Evolutionary conservation across 2,888 invertebrate genomes (phyloP).

Genomic region (Ormyrus thymus): DNA sequence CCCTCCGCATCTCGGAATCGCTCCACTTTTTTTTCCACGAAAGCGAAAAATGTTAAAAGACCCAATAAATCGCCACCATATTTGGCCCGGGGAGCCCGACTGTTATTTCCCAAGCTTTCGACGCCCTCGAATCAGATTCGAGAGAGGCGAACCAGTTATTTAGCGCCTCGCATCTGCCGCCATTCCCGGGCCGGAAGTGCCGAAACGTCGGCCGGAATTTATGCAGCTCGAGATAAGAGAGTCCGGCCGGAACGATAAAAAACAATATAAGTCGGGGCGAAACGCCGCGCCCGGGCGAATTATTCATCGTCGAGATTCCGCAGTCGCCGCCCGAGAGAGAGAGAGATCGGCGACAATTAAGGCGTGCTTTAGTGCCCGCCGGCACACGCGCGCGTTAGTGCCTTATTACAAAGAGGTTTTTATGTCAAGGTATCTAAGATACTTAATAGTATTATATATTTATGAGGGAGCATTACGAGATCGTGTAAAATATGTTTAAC

Average conservation of each 20-base stretch:
- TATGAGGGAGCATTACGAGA: not conserved
- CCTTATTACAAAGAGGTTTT: not conserved
- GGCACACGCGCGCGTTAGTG: not conserved
- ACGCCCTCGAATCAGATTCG: conserved; percentile 56
- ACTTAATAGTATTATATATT: not conserved
- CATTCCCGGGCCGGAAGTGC: conserved; percentile 54
- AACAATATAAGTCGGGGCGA: conserved; percentile 28
- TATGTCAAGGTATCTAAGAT: not conserved
- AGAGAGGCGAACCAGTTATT: conserved; percentile 52
- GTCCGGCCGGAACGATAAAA: conserved; percentile 33
- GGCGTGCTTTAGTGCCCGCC: not conserved
- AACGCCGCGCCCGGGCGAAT: not conserved
- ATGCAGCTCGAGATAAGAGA: conserved; percentile 48
- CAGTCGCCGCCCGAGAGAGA: not conserved
- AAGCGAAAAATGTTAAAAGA: conserved; percentile 4
- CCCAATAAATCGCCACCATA: conserved; percentile 39
- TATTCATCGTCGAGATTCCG: conserved; percentile 34
- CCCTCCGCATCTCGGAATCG: too few relatives aligned
- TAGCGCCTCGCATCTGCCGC: conserved; percentile 54
- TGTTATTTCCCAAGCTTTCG: conserved; percentile 56
- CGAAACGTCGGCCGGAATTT: conserved; percentile 49
- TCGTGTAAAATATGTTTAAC: conserved; percentile 11
- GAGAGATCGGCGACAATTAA: conserved; percentile 19
- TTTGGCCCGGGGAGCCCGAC: conserved; percentile 41
- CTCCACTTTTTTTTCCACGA: not conserved